Percentiles rank a stretch among this genome's conserved stretches.
Evolutionary conservation across 2,113 vertebrate species (phyloP).

Genomic region (Montifringilla adamsi): DNA sequence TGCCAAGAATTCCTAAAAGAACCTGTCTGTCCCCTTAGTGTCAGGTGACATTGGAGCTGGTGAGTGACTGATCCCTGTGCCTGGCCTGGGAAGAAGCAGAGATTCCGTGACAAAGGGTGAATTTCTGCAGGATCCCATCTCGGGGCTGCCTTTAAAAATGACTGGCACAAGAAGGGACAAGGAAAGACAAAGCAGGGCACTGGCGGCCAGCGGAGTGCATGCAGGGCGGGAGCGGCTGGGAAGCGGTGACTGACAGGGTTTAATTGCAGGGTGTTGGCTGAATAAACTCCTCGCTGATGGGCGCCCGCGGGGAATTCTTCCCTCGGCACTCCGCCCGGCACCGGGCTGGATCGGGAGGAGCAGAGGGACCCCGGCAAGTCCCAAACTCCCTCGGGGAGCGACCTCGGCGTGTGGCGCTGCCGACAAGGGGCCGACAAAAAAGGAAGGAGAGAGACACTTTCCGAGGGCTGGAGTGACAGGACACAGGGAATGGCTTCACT

Average conservation of each 20-base stretch:
- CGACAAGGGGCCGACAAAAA: not conserved
- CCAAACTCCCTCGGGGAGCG: not conserved
- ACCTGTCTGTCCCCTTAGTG: not conserved
- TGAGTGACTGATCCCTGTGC: not conserved
- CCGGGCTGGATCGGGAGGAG: fast-evolving
- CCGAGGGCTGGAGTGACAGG: fast-evolving
- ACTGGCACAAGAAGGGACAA: not conserved
- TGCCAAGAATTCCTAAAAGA: not conserved
- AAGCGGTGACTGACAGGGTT: fast-evolving
- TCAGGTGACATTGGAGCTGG: fast-evolving
- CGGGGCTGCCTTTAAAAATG: not conserved
- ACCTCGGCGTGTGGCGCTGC: fast-evolving
- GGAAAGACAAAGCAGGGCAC: not conserved
- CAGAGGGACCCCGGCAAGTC: not conserved
- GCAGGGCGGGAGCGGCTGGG: not conserved
- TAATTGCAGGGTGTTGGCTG: not conserved
- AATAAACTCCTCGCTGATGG: fast-evolving
- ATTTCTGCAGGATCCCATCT: not conserved
- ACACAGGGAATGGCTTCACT: not conserved
- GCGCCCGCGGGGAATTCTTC: not conserved
- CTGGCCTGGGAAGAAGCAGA: not conserved
- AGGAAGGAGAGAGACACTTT: fast-evolving
- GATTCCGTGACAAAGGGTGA: not conserved
- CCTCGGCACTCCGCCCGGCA: not conserved
- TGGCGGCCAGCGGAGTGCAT: not conserved